Percentiles rank a stretch among this genome's conserved stretches.
Conservation (phyloP, 2,888 invertebrate species). For the Archips crataeganus region DNA sequence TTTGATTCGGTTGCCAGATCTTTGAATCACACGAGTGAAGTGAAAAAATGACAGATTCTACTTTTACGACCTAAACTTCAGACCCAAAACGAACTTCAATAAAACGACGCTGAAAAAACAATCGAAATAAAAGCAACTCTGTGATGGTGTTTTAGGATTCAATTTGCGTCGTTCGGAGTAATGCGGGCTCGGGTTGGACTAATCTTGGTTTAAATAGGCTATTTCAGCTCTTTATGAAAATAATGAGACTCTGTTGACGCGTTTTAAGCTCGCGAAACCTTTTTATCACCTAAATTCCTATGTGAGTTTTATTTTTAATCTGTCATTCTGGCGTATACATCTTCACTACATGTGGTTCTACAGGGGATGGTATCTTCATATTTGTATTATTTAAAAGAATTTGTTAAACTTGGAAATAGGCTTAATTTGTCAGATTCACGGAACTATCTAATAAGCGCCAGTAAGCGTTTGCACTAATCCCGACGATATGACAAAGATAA, state of each 20-base stretch:
- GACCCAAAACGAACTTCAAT: neutral
- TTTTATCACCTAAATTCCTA: constrained; percentile 9
- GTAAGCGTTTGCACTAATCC: too few species aligned
- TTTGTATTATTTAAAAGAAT: too few species aligned
- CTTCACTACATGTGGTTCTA: too few species aligned
- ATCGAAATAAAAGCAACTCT: constrained; percentile 1
- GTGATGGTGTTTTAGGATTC: neutral
- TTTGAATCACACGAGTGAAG: too few species aligned
- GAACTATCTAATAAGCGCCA: too few species aligned
- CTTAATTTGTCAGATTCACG: too few species aligned
- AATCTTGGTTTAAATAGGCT: constrained; percentile 16
- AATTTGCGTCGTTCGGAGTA: neutral
- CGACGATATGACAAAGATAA: too few species aligned
- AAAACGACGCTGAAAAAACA: neutral
- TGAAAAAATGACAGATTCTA: neutral
- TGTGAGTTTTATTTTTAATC: neutral
- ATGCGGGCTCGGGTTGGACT: neutral
- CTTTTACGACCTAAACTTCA: neutral
- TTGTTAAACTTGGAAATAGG: too few species aligned
- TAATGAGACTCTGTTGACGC: constrained; percentile 28
- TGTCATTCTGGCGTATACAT: too few species aligned
- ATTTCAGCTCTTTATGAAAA: constrained; percentile 24
- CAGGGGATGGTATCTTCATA: too few species aligned
- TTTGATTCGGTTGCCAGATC: too few species aligned
- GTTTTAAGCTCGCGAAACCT: constrained; percentile 4